A percentile compares a stretch with the other conserved stretches of the same genome.
Conservation (phyloP, 2,888 invertebrate species). For the Hirtodrosophila alboralis region DNA sequence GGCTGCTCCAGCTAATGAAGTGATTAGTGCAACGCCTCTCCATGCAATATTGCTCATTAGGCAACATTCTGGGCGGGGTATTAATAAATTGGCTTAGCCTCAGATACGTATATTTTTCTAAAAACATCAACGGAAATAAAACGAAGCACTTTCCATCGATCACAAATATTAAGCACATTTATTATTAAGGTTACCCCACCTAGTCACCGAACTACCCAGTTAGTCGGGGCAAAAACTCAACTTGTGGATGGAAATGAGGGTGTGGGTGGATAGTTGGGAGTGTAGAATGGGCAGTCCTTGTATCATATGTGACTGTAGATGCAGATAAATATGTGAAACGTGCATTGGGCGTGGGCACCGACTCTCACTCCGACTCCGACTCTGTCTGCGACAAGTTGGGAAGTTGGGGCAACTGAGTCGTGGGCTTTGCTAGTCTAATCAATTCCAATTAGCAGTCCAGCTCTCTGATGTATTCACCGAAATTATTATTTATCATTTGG, state of each 20-base stretch:
- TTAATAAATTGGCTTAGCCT: constrained; percentile 59
- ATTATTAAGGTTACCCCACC: constrained; percentile 53
- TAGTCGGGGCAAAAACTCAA: constrained; percentile 38
- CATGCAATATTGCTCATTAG: constrained; percentile 68
- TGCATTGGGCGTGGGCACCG: constrained; percentile 58
- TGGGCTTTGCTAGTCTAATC: constrained; percentile 77
- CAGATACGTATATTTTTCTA: constrained; percentile 9
- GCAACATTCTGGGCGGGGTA: neutral
- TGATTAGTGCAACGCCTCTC: constrained; percentile 79
- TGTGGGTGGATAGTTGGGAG: neutral
- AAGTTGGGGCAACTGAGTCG: constrained; percentile 3
- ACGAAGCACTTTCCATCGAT: constrained; percentile 80
- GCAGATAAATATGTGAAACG: constrained; percentile 82
- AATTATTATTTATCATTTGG: constrained; percentile 84
- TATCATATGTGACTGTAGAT: constrained; percentile 80
- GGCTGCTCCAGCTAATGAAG: constrained; percentile 68
- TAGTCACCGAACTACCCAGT: constrained; percentile 27
- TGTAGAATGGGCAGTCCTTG: constrained; percentile 24
- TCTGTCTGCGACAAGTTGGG: neutral
- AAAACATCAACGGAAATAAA: constrained; percentile 59
- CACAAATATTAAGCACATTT: constrained; percentile 82
- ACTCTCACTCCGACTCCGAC: constrained; percentile 4
- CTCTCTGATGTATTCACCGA: constrained; percentile 83
- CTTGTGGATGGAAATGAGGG: constrained; percentile 7
- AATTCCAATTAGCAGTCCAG: constrained; percentile 83